phyloP scores from a whole-genome alignment of 2,888 invertebrate genomes.

The Oxytorus armatus region DNA sequence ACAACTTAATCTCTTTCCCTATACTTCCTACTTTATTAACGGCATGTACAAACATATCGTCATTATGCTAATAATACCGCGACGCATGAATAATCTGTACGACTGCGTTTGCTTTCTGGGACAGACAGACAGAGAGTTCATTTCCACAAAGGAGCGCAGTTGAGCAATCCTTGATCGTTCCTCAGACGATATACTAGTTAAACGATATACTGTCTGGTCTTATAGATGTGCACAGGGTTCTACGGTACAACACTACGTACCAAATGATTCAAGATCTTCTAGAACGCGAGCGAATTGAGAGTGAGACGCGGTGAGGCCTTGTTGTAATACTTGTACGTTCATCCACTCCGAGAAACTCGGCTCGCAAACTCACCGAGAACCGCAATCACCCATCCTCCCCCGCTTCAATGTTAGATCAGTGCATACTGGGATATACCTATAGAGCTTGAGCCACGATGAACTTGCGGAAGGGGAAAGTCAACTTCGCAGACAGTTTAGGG shows the following conservation, averaged over 20 bases:
- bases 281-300: slow-evolving; percentile 1
- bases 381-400: slow-evolving; percentile 43
- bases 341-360: slow-evolving; percentile 48
- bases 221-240: slow-evolving; percentile 19
- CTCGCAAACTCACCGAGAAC: slow-evolving; percentile 48
- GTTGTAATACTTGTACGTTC: slow-evolving; percentile 48
- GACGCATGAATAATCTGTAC: too few species aligned
- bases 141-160: too few species aligned
- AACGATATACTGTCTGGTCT: slow-evolving; percentile 1
- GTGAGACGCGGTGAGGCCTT: slow-evolving; percentile 19
- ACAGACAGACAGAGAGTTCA: too few species aligned
- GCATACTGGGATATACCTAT: slow-evolving; percentile 32
- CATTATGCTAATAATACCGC: too few species aligned
- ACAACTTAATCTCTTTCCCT: too few species aligned
- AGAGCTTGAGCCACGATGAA: slow-evolving; percentile 26
- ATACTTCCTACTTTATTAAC: too few species aligned
- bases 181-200: slow-evolving; percentile 21
- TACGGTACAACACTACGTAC: slow-evolving; percentile 9
- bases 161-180: slow-evolving; percentile 55
- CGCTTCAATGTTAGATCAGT: slow-evolving; percentile 34
- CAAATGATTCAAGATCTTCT: slow-evolving; percentile 43
- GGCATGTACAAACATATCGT: too few species aligned
- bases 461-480: slow-evolving; percentile 59
- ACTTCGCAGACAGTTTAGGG: slow-evolving; percentile 72
- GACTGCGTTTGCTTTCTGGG: too few species aligned